phyloP scores from a whole-genome alignment of 1,140 invertebrate species.

The Brachionus manjavacas region DNA sequence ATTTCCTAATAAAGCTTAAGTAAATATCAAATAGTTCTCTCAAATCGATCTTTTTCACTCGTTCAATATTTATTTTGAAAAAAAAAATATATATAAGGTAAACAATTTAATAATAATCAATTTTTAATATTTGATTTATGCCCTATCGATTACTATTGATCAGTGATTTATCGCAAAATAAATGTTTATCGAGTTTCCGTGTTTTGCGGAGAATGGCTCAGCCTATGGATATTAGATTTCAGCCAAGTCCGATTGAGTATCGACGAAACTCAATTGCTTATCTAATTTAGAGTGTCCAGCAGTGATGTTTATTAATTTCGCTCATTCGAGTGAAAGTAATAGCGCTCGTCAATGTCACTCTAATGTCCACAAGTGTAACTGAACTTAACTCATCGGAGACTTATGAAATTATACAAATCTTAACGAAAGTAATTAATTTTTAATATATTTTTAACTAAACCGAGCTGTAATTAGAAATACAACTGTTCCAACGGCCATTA shows the following conservation, averaged over 20 bases:
- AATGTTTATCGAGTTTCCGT: constrained; percentile 17
- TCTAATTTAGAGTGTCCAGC: constrained; percentile 5
- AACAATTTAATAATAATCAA: constrained; percentile 31
- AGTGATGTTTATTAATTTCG: neutral
- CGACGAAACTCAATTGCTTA: neutral
- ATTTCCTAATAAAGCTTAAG: constrained; percentile 13
- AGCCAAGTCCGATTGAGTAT: neutral
- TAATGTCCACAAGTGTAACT: neutral
- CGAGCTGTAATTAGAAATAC: neutral
- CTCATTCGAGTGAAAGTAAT: neutral
- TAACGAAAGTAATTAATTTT: constrained; percentile 1
- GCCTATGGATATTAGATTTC: neutral
- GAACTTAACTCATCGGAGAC: neutral
- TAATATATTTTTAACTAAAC: neutral
- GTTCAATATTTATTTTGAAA: constrained; percentile 11
- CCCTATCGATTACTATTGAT: constrained; percentile 22
- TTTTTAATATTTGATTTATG: constrained; percentile 36
- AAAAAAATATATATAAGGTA: neutral
- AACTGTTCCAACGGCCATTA: neutral
- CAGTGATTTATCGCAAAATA: constrained; percentile 30
- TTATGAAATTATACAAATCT: neutral
- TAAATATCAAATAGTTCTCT: constrained; percentile 10
- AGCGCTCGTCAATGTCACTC: neutral
- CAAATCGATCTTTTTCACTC: neutral
- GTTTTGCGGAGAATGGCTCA: neutral